Evolutionary conservation across 1,140 invertebrate genomes (phyloP).

Genomic region (Lithobius niger): DNA sequence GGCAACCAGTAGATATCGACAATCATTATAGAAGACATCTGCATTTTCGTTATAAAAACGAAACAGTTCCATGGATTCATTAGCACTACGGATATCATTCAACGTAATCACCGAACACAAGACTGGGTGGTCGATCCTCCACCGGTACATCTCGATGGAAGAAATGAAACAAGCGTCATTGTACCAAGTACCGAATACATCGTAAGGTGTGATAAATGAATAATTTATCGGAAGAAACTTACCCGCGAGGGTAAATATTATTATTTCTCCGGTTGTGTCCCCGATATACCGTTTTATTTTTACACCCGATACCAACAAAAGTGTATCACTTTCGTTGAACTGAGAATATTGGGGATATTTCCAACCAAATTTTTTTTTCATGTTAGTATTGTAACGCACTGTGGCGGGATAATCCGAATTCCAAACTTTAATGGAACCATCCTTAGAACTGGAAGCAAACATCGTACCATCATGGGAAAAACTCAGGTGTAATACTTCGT

Average conservation of each 20-base stretch:
- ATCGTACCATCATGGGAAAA: slow-evolving; percentile 76
- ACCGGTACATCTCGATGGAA: too few species aligned
- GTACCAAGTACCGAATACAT: too few species aligned
- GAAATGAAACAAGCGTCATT: too few species aligned
- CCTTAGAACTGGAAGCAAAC: slow-evolving; percentile 80
- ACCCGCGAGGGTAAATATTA: slow-evolving; percentile 63
- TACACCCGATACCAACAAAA: slow-evolving; percentile 72
- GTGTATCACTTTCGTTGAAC: slow-evolving; percentile 69
- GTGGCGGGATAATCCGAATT: slow-evolving; percentile 52
- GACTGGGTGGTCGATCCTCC: too few species aligned
- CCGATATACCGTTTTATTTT: slow-evolving; percentile 74
- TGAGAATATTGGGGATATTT: slow-evolving; percentile 81
- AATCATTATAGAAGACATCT: too few species aligned
- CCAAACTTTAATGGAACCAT: slow-evolving; percentile 48
- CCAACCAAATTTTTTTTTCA: slow-evolving; percentile 74
- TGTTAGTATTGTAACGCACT: slow-evolving; percentile 59
- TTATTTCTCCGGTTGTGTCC: slow-evolving; percentile 74
- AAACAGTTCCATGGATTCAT: too few species aligned
- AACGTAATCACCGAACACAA: too few species aligned
- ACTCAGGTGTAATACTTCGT: slow-evolving; percentile 76
- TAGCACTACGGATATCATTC: too few species aligned
- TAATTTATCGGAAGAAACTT: too few species aligned
- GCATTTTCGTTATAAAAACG: too few species aligned
- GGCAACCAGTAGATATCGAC: too few species aligned
- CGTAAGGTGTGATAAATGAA: too few species aligned